Base-by-base conservation (phyloP, 37 sponge, comb jelly and placozoan genomes). In the Halisarca cf. caerulea region DNA sequence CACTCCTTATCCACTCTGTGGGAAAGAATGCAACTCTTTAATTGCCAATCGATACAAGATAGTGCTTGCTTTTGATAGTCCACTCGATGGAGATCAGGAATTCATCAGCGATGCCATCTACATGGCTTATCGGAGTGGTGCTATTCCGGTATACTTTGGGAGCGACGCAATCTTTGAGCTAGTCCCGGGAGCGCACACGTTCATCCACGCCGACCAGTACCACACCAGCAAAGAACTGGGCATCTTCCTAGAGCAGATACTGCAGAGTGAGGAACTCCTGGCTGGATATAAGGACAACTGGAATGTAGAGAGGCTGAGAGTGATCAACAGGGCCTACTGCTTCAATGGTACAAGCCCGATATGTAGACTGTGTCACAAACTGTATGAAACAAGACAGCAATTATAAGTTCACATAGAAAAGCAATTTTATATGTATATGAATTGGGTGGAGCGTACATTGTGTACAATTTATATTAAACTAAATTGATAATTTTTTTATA, bases 331-430 rank as follows among this genome's bases (percentile, higher is more conserved):
- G 45, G 24, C 17, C n/a, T 18, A 43, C 24, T 74, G 77, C 77
- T 74, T 40, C 77, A 74, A 74, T 74, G 77, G 77, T 7, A 43
- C n/a, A 20, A 74, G 77, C 14, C 77, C 77, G 9, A 43, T 74
- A 37, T 74, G 77, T 23, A 33, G 42, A 0, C 77, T 74, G 7
- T 74, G 77, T 40, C 45, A 40, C 18, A 74, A 11, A 23, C 21
- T 74, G 44, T 74, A 74, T 24, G 77, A 74, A n/a, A n/a, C n/a
- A n/a, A n/a, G n/a, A n/a, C n/a, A n/a, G n/a, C n/a, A n/a, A n/a
- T n/a, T n/a, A n/a, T n/a, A n/a, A n/a, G n/a, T n/a, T n/a, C n/a
- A n/a, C n/a, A n/a, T n/a, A n/a, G n/a, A n/a, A n/a, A n/a, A n/a
- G n/a, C n/a, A n/a, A n/a, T n/a, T n/a, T n/a, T n/a, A n/a, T n/a